Evolutionary conservation across 1,140 invertebrate species (phyloP).

Genomic region (Thereuonema tuberculata): DNA sequence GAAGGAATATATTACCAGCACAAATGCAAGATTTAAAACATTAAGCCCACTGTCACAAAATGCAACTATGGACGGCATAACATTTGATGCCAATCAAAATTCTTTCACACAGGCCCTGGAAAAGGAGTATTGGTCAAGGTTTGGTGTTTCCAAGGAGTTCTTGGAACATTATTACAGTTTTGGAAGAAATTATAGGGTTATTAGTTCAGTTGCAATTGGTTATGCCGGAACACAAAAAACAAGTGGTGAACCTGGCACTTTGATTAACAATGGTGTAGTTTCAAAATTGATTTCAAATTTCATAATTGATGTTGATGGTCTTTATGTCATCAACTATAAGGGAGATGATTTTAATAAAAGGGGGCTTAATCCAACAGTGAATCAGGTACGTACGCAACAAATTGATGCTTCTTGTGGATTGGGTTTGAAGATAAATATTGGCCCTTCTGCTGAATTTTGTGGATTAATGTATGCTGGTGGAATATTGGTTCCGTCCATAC

Average conservation of each 20-base stretch:
- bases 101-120: background rate
- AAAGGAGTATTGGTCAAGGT: background rate
- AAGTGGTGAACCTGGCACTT: background rate
- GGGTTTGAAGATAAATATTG: background rate
- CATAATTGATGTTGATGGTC: background rate
- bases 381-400: background rate
- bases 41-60: background rate
- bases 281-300: background rate
- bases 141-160: background rate
- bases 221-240: background rate
- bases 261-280: background rate
- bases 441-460: background rate
- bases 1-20: background rate
- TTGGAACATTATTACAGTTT: background rate
- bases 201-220: background rate
- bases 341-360: background rate
- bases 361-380: background rate
- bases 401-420: background rate
- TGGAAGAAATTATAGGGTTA: background rate
- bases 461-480: background rate
- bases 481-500: background rate
- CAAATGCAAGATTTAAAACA: background rate
- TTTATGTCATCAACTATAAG: background rate
- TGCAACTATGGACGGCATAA: background rate
- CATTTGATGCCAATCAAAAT: background rate